Evolutionary conservation across 2,888 invertebrate species (phyloP).

Genomic region (Diploptera punctata): DNA sequence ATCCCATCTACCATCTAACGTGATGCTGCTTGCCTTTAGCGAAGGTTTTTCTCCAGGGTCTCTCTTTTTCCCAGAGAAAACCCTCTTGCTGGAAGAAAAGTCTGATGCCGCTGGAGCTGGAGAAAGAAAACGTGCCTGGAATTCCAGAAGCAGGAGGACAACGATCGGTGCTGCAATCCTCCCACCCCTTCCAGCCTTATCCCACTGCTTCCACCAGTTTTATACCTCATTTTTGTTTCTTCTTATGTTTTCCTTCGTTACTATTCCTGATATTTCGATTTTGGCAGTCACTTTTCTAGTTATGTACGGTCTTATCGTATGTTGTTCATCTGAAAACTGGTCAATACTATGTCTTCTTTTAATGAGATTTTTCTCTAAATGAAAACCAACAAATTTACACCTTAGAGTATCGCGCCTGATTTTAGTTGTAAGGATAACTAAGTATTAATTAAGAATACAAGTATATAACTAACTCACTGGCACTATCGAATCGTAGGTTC

Average conservation of each 20-base stretch:
- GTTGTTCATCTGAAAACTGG: too few relatives aligned
- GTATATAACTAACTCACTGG: too few relatives aligned
- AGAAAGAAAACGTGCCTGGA: slow-evolving; percentile 37
- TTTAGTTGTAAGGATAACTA: too few relatives aligned
- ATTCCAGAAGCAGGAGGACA: slow-evolving; percentile 32
- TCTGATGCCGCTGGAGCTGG: slow-evolving; percentile 32
- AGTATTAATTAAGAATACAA: too few relatives aligned
- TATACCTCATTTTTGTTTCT: slow-evolving; percentile 13
- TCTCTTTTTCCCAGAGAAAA: slow-evolving; percentile 7
- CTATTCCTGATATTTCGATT: neutral
- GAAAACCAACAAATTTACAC: too few relatives aligned
- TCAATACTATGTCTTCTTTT: too few relatives aligned
- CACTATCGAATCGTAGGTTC: too few relatives aligned
- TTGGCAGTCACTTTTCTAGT: too few relatives aligned
- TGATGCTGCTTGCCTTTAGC: slow-evolving; percentile 24
- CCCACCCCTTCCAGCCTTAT: slow-evolving; percentile 19
- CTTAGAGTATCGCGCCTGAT: too few relatives aligned
- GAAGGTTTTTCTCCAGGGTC: slow-evolving; percentile 30
- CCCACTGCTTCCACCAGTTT: neutral
- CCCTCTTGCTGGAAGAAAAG: slow-evolving; percentile 34
- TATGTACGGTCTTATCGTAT: too few relatives aligned
- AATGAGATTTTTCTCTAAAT: too few relatives aligned
- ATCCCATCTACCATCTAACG: slow-evolving; percentile 18
- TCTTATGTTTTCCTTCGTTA: slow-evolving; percentile 13
- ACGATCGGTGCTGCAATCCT: slow-evolving; percentile 28